Conservation (phyloP, 1,140 invertebrate species). For the Drosophila athabasca region DNA sequence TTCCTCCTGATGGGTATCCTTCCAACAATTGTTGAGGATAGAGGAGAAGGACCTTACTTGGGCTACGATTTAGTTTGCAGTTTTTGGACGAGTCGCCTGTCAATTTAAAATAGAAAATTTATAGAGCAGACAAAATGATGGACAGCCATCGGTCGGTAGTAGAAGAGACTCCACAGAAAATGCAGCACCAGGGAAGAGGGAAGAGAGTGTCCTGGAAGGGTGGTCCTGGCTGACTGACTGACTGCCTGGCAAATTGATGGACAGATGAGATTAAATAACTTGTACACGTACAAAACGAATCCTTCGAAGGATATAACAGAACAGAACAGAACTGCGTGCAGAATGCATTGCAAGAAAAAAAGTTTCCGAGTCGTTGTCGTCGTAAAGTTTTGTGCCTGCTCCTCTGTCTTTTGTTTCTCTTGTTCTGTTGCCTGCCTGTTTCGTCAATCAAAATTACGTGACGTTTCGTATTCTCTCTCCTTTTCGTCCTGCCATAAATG, state of each 20-base stretch:
- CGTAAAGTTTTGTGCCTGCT: conserved; percentile 1
- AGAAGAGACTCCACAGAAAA: conserved; percentile 51
- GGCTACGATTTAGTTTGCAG: conserved; percentile 77
- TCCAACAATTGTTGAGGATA: too few species aligned
- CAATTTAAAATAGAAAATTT: conserved; percentile 83
- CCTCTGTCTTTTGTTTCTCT: conserved; percentile 38
- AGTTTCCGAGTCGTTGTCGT: too few species aligned
- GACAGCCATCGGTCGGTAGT: conserved; percentile 64
- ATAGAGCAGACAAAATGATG: conserved; percentile 82
- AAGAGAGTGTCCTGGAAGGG: not conserved
- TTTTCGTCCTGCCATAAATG: conserved; percentile 40
- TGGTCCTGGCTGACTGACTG: conserved; percentile 38
- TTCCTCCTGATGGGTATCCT: conserved; percentile 3
- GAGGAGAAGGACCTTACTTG: conserved; percentile 38
- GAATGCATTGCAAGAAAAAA: conserved; percentile 56
- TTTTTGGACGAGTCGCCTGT: conserved; percentile 77
- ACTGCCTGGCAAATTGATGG: conserved; percentile 78
- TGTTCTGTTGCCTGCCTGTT: conserved; percentile 53
- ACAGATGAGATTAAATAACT: conserved; percentile 83
- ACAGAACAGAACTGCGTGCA: conserved; percentile 21
- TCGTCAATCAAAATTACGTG: conserved; percentile 81
- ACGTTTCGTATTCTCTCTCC: conserved; percentile 42
- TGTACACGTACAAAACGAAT: conserved; percentile 71
- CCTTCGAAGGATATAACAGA: conserved; percentile 37
- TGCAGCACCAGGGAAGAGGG: not conserved